Percentiles rank a stretch among this genome's conserved stretches.
These are phyloP conservation scores for Prunella fulvescens DNA, from an alignment of 2,113 vertebrate genomes.

Conservation along the genomic window DNA sequence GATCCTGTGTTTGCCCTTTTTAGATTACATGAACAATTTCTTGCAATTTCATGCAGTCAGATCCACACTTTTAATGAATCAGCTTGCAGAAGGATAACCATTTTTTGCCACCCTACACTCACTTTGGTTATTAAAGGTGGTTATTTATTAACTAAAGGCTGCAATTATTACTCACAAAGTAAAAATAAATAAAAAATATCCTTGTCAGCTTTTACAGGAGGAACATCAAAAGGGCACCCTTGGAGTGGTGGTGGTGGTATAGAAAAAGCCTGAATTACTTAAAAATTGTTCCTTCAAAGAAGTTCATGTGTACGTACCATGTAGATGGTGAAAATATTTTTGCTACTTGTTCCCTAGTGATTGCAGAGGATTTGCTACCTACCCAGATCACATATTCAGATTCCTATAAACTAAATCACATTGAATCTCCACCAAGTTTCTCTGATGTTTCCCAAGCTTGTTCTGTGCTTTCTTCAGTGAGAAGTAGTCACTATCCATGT, in stretches of 20 bases:
- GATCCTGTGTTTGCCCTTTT: not conserved
- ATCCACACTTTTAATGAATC: not conserved
- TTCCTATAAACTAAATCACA: not conserved
- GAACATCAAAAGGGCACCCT: not conserved
- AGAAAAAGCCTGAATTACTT: not conserved
- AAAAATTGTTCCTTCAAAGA: not conserved
- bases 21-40: not conserved
- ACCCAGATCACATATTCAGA: accelerated
- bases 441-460: not conserved
- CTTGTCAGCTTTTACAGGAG: not conserved
- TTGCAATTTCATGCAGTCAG: not conserved
- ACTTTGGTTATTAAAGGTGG: not conserved
- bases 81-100: not conserved
- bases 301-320: not conserved
- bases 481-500: not conserved
- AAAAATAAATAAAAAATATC: not conserved
- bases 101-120: not conserved
- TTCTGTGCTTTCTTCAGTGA: not conserved
- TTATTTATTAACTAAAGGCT: not conserved
- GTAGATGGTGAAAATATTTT: not conserved
- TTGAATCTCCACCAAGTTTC: not conserved
- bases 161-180: not conserved
- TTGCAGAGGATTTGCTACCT: not conserved
- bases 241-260: not conserved
- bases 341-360: not conserved